Conservation (phyloP, 92 coral and sea anemone species). For the Epizoanthus stellaris region DNA sequence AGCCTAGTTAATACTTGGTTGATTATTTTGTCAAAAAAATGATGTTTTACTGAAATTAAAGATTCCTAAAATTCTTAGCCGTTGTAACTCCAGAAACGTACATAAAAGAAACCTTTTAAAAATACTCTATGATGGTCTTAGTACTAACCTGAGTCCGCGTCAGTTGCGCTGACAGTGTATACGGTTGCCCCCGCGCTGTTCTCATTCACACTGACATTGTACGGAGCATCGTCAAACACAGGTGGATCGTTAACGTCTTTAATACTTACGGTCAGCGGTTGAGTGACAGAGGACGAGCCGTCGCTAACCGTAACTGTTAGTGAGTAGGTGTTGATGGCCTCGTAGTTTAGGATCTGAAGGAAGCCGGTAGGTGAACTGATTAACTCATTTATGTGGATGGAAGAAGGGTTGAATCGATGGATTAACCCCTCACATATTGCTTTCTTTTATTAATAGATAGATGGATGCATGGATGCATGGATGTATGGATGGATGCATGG, state of each 20-base stretch:
- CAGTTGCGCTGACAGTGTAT: slow-evolving; percentile 73
- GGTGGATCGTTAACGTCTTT: slow-evolving; percentile 68
- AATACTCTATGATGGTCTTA: background rate
- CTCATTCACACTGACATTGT: slow-evolving; percentile 57
- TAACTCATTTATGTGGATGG: background rate
- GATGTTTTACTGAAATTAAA: no score
- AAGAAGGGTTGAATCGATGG: background rate
- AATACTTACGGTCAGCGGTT: slow-evolving; percentile 67
- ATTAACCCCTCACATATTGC: no score
- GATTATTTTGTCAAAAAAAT: no score
- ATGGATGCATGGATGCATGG: no score
- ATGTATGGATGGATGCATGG: no score
- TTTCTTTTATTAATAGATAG: no score
- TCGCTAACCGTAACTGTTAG: slow-evolving; percentile 70
- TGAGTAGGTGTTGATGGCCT: slow-evolving; percentile 67
- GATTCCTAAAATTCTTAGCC: no score
- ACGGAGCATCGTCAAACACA: slow-evolving; percentile 52
- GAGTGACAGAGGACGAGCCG: slow-evolving; percentile 51
- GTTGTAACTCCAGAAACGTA: no score
- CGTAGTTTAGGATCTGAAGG: slow-evolving; percentile 68
- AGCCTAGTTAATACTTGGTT: no score
- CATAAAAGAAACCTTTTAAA: background rate
- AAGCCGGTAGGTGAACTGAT: background rate
- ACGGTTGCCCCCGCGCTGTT: slow-evolving; percentile 62
- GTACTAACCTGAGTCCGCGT: slow-evolving; percentile 69